phyloP scores from a whole-genome alignment of 2,113 vertebrate genomes.

The Alethe castanea region DNA sequence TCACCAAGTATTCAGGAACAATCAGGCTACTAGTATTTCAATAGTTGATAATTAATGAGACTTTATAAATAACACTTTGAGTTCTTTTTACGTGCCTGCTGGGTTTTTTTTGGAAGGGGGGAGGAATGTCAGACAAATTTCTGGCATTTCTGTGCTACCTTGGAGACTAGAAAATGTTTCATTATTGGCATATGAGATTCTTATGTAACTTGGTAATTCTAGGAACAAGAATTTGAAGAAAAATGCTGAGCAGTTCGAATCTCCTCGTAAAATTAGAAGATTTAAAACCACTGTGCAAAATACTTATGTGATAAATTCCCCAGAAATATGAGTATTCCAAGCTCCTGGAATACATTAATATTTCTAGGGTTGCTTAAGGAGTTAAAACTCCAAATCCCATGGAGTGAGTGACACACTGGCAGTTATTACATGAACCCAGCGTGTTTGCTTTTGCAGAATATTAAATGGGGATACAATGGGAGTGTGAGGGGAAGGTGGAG shows the following conservation, averaged over 20 bases:
- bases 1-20: neutral
- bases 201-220: constrained; percentile 48
- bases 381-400: neutral
- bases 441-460: neutral
- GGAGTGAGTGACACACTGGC: neutral
- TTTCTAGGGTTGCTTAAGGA: neutral
- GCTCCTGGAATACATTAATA: neutral
- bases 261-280: neutral
- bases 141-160: constrained; percentile 48
- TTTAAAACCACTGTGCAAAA: neutral
- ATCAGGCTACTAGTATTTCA: neutral
- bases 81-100: neutral
- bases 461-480: neutral
- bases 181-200: constrained; percentile 22
- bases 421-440: neutral
- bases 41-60: neutral
- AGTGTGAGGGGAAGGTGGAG: neutral
- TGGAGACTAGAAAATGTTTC: constrained; percentile 50
- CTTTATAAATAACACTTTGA: neutral
- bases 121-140: constrained; percentile 24
- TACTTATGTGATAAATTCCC: neutral
- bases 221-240: constrained; percentile 25
- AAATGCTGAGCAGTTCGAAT: neutral
- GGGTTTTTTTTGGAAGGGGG: neutral
- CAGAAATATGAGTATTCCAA: neutral